Evolutionary conservation across 2,888 invertebrate genomes (phyloP), one percentile per base, ranked within the genome.

Genomic region (Dolichopus griseipennis): DNA sequence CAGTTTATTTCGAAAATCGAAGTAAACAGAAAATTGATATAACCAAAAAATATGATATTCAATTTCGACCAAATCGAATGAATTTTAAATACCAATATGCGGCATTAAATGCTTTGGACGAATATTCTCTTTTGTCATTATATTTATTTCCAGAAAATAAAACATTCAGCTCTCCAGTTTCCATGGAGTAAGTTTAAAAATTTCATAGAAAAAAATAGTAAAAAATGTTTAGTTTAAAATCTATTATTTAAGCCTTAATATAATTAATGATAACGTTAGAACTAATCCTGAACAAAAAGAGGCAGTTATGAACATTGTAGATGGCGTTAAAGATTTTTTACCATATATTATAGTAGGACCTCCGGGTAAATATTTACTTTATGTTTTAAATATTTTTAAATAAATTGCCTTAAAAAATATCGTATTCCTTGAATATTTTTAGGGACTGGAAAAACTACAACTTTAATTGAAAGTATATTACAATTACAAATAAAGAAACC

Each of bases 281-380:
- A 73, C 74, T 0, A 89, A 89, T 77, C 71, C 75, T 0, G 84
- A 86, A 72, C 90, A 90, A 75, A 82, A 79, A 71, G 79, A 80
- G 61, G 89, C 89, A 0, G 88, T 92, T 1, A 75, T 81, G 67
- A 86, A 88, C 73, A 88, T 90, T 65, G 73, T 89, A 4, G 82
- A 84, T 34, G 85, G 85, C 20, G 83, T 86, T 2, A 83, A 86
- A 0, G 83, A 84, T 37, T 84, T 84, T 0, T 84, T 84, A 1
- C 93, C 93, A 0, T 93, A 92, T 75, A 85, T 92, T 61, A 84
- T 93, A 65, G 93, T 89, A 81, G 93, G 93, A 4, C 93, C 93
- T 20, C 92, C 93, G n/a, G 93, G 92, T 61, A 90, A 22, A 12
- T 62, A 22, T 62, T 62, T 62, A 21, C 1, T 1, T 12, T 61